Evolutionary conservation across 2,113 vertebrate genomes (phyloP).

Genomic region (Phylloscopus trochiloides): DNA sequence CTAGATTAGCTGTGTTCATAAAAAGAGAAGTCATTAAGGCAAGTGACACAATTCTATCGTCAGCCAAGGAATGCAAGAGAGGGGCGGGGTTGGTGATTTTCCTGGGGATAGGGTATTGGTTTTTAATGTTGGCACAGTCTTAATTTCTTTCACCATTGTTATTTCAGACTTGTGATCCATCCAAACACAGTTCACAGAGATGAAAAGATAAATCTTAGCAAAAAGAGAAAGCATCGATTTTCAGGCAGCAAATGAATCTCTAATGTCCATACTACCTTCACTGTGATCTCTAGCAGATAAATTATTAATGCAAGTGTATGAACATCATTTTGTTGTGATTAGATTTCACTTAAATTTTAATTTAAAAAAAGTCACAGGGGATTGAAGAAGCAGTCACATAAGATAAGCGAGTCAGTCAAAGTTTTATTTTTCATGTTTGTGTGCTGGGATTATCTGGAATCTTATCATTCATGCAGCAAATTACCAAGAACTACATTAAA

Average conservation of each 20-base stretch:
- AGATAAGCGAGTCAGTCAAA: slow-evolving; percentile 74
- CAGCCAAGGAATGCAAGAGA: not conserved
- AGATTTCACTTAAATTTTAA: slow-evolving; percentile 80
- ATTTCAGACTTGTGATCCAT: slow-evolving; percentile 31
- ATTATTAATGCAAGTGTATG: slow-evolving; percentile 77
- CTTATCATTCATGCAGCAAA: slow-evolving; percentile 84
- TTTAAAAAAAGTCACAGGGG: slow-evolving; percentile 73
- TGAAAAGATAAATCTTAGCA: slow-evolving; percentile 38
- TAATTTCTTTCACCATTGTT: slow-evolving; percentile 45
- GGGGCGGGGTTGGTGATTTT: not conserved
- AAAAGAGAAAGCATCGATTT: slow-evolving; percentile 59
- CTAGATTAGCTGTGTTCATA: not conserved
- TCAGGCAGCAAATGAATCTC: slow-evolving; percentile 53
- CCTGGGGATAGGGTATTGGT: not conserved
- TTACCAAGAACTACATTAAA: slow-evolving; percentile 86
- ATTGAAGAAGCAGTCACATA: slow-evolving; percentile 65
- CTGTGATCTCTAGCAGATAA: slow-evolving; percentile 71
- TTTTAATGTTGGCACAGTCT: not conserved
- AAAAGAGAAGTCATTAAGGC: not conserved
- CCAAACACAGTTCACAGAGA: slow-evolving; percentile 30
- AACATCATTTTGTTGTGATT: slow-evolving; percentile 80
- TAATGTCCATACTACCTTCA: slow-evolving; percentile 59
- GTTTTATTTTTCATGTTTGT: slow-evolving; percentile 83
- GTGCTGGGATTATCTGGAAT: slow-evolving; percentile 78
- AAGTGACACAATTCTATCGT: not conserved